phyloP scores from a whole-genome alignment of 1,140 invertebrate genomes.

The Mactra quadrangularis region DNA sequence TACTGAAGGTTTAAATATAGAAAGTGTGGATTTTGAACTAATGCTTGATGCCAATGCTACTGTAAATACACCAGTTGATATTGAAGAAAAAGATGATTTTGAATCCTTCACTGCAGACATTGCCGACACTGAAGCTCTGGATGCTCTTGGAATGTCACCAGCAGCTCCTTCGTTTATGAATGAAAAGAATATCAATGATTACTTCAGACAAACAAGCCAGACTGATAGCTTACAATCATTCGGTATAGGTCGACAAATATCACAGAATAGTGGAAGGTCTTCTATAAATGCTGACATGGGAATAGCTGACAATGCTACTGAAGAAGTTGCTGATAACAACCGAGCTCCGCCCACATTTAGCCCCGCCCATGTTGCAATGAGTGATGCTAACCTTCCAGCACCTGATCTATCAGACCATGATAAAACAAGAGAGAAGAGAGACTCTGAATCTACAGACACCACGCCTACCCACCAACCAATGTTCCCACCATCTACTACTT shows the following conservation, averaged over 20 bases:
- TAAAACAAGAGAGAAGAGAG: neutral
- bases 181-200: constrained; percentile 47
- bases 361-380: constrained; percentile 15
- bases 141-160: constrained; percentile 67
- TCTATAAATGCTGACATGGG: constrained; percentile 16
- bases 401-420: constrained; percentile 12
- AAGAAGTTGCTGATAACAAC: constrained; percentile 23
- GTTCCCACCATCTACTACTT: constrained; percentile 40
- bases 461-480: constrained; percentile 75
- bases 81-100: constrained; percentile 78
- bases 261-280: constrained; percentile 37
- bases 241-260: constrained; percentile 28
- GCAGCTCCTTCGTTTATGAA: constrained; percentile 44
- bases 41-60: constrained; percentile 31
- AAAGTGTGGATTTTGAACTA: constrained; percentile 55
- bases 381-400: constrained; percentile 26
- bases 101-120: constrained; percentile 79
- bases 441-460: neutral
- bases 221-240: neutral
- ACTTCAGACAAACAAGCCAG: constrained; percentile 54
- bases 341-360: neutral
- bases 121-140: constrained; percentile 60
- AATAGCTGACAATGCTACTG: neutral
- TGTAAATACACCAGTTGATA: constrained; percentile 53
- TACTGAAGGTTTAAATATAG: constrained; percentile 7